These are phyloP conservation scores for Ictidomys tridecemlineatus DNA, from an alignment of 2,113 vertebrate species.

Conservation along the genomic window DNA sequence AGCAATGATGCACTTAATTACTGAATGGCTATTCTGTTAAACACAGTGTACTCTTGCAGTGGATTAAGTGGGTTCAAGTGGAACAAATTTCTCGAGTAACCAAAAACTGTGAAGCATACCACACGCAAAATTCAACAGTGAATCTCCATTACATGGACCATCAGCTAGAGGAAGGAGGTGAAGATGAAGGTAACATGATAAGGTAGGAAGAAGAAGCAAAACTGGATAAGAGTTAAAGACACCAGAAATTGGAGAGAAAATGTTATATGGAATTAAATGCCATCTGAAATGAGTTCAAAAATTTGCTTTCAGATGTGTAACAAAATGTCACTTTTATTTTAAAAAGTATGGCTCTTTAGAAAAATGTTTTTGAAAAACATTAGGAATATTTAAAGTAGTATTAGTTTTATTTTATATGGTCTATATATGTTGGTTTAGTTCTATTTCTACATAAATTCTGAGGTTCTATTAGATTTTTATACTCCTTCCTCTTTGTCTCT, in stretches of 20 bases:
- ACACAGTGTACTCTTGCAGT: neutral
- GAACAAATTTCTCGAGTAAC: neutral
- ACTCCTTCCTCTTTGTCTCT: neutral
- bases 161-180: rapidly evolving
- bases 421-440: neutral
- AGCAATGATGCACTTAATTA: conserved; percentile 1
- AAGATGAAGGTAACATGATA: neutral
- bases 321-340: neutral
- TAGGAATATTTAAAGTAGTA: neutral
- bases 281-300: neutral
- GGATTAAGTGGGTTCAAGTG: neutral
- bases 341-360: neutral
- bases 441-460: neutral
- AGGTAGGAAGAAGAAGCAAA: neutral
- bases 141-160: neutral
- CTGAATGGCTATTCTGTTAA: conserved; percentile 19
- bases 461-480: neutral
- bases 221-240: neutral
- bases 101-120: neutral
- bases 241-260: neutral
- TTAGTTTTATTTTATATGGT: too few species aligned
- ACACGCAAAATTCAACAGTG: neutral
- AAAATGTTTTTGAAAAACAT: neutral
- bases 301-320: neutral
- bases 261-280: neutral